Base-by-base conservation (phyloP, 1,140 invertebrate species). In the Scaptomyza montana region DNA sequence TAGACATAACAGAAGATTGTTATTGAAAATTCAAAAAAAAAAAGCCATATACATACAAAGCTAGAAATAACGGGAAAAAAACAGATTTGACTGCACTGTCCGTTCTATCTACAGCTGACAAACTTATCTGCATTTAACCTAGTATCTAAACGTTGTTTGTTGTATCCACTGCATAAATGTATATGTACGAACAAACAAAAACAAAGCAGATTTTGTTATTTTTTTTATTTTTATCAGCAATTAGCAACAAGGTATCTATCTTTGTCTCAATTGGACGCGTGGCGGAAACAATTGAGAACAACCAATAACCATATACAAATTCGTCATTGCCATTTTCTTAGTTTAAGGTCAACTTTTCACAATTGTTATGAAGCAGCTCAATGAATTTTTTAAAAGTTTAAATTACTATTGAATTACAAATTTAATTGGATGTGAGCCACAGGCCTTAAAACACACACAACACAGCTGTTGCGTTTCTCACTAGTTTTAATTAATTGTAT, bases 391-490 rank as follows among this genome's bases (percentile, higher is more conserved):
- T 21, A 62, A 67, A 60, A 43, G 54, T 21, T 62, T 46, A 39
- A 59, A 74, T 68, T 59, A 54, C 54, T 12, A 36, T 10, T 51
- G 45, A 21, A 45, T 63, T 65, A 41, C 19, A 28, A 45, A 30
- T 57, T 16, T 25, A 71, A 36, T 19, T 57, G 28, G 36, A 59
- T 21, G 36, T 50, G 39, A 57, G 13, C 19, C 16, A 6, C 41
- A 39, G 28, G 12, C 30, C 30, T 30, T 5, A 30, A 30, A 30
- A 7, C 30, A 30, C 8, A 9, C n/a, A 61, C 5, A 9, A 49
- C 19, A 12, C 19, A 78, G 49, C 62, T 78, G 75, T 63, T 65
- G 30, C 33, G 45, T 49, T 70, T 78, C 75, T 57, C 72, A 62
- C 33, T 19, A 63, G 56, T 57, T 71, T 75, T 53, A 77, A 71